phyloP scores from a whole-genome alignment of 2,797 vertebrate species.

The Argyrosomus regius region DNA sequence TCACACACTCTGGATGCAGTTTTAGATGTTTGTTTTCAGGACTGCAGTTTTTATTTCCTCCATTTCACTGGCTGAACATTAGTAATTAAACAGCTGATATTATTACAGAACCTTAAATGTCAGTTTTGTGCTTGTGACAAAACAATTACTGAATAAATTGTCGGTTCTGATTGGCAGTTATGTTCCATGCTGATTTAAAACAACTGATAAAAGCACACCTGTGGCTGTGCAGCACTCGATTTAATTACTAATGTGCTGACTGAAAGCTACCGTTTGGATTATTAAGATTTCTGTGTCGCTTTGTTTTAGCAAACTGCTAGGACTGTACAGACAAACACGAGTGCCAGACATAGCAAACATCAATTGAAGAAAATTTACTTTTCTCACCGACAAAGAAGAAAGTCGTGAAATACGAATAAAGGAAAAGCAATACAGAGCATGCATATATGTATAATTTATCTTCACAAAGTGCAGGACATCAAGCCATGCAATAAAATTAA shows the following conservation, averaged over 20 bases:
- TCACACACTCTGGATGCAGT: not conserved
- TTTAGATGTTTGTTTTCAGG: not conserved
- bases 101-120: not conserved
- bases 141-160: constrained; percentile 19
- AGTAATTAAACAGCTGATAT: not conserved
- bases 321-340: constrained; percentile 12
- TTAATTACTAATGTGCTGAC: constrained; percentile 19
- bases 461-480: constrained; percentile 2
- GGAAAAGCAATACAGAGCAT: not conserved
- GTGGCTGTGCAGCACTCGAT: constrained; percentile 11
- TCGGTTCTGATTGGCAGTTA: constrained; percentile 9
- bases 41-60: not conserved
- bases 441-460: not conserved
- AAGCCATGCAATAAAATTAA: not conserved
- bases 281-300: constrained; percentile 11
- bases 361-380: constrained; percentile 1
- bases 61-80: constrained; percentile 9
- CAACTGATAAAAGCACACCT: constrained; percentile 41
- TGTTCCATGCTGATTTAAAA: constrained; percentile 22
- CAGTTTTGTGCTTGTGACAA: constrained; percentile 4
- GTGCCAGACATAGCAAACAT: constrained; percentile 6
- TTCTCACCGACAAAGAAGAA: not conserved
- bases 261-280: constrained; percentile 13
- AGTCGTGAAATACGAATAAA: not conserved
- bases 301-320: constrained; percentile 16